Conservation (phyloP, 2,797 vertebrate species). For the Megaceryle alcyon region DNA sequence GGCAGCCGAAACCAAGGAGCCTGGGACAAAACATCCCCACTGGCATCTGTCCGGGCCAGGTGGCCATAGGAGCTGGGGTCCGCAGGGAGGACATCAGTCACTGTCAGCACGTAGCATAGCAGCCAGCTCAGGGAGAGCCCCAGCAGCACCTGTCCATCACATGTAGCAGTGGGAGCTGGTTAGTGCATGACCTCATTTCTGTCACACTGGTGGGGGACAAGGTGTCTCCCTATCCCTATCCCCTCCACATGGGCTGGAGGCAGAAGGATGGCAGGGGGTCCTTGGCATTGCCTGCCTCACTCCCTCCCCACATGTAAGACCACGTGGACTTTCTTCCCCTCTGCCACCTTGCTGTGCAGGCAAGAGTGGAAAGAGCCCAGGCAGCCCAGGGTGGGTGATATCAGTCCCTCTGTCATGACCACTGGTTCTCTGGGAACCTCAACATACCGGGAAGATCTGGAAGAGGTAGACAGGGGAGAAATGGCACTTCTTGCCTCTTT, state of each 20-base stretch:
- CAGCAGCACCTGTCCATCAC: constrained; percentile 86
- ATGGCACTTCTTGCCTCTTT: constrained; percentile 82
- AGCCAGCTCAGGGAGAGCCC: constrained; percentile 92
- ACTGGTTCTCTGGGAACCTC: background rate
- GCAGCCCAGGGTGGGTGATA: rapidly evolving
- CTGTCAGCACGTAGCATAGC: constrained; percentile 87
- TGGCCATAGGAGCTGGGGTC: constrained; percentile 84
- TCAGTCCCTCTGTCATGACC: background rate
- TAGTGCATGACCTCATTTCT: background rate
- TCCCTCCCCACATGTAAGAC: background rate
- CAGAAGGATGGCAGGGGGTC: background rate
- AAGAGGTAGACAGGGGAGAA: constrained; percentile 85
- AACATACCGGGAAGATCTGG: constrained; percentile 93
- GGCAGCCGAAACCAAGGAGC: constrained; percentile 94
- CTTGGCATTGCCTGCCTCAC: background rate
- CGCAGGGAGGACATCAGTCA: constrained; percentile 82
- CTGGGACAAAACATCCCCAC: constrained; percentile 82
- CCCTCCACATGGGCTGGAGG: background rate
- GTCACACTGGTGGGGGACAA: rapidly evolving
- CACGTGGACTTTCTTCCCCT: background rate
- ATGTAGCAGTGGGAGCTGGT: background rate
- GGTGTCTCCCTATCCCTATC: background rate
- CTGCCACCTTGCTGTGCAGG: rapidly evolving
- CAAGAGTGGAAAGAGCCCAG: background rate
- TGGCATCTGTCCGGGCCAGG: constrained; percentile 90